Conservation (phyloP, 35 echinoderm and acorn worm genomes). For the Eucidaris tribuloides region DNA sequence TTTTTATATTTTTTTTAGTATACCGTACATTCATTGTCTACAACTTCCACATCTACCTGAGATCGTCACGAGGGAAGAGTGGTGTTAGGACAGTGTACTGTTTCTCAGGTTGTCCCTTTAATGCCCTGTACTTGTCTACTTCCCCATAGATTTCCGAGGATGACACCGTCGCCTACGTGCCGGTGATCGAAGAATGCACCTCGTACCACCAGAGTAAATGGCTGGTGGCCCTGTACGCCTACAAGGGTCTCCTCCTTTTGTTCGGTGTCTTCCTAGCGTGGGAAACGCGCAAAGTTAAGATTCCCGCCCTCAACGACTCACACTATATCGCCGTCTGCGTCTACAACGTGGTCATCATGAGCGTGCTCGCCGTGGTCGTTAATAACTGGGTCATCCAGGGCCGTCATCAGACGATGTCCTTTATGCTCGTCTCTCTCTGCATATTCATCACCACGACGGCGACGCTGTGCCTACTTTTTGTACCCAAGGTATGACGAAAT, state of each 20-base stretch:
- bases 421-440: conserved; percentile 68
- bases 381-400: conserved; percentile 75
- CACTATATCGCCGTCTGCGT: conserved; percentile 96
- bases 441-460: conserved; percentile 84
- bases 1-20: no score
- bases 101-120: no score
- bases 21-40: no score
- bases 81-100: no score
- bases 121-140: not conserved
- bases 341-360: conserved; percentile 94
- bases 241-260: conserved; percentile 89
- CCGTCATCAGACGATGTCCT: conserved; percentile 72
- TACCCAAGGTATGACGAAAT: conserved; percentile 98
- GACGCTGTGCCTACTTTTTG: conserved; percentile 92
- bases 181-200: conserved; percentile 74
- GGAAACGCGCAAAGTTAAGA: conserved; percentile 98
- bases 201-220: conserved; percentile 74
- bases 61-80: no score
- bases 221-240: conserved; percentile 80
- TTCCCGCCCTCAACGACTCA: conserved; percentile 96
- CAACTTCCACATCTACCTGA: no score
- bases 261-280: conserved; percentile 94
- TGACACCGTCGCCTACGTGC: conserved; percentile 62
- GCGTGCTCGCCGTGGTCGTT: conserved; percentile 84
- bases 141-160: conserved; percentile 51